Percentiles rank a stretch among this genome's conserved stretches.
Evolutionary conservation across 2,797 vertebrate species (phyloP).

Genomic region (Notoglanidium macrostoma): DNA sequence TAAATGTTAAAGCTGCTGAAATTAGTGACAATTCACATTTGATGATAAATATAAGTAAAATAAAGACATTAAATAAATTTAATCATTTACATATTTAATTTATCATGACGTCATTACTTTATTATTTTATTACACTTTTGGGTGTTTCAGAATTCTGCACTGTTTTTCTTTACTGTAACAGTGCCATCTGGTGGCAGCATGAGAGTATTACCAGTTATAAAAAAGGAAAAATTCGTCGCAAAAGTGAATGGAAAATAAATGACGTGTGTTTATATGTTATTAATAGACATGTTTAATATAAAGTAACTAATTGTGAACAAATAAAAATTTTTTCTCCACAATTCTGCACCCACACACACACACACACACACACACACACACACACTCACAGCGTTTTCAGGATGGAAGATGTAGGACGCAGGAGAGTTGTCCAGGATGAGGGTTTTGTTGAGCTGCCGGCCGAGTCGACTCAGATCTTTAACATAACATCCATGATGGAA

Average conservation of each 20-base stretch:
- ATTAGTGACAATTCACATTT: not conserved
- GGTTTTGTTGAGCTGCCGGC: conserved; percentile 86
- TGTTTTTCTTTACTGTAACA: not conserved
- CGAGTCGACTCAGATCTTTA: conserved; percentile 88
- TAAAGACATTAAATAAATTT: not conserved
- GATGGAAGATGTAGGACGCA: conserved; percentile 92
- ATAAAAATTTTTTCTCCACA: not conserved
- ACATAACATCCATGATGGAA: conserved; percentile 94
- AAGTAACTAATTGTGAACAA: not conserved
- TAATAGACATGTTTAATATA: not conserved
- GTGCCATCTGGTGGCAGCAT: not conserved
- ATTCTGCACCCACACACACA: not conserved
- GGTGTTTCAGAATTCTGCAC: not conserved
- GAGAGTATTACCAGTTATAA: not conserved
- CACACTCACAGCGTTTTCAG: conserved; percentile 86
- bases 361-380: not conserved
- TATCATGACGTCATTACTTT: not conserved
- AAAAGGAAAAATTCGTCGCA: not conserved
- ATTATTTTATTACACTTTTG: not conserved
- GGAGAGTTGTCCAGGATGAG: conserved; percentile 92
- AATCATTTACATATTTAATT: not conserved
- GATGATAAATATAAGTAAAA: not conserved
- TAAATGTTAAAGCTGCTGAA: not conserved
- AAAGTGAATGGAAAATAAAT: not conserved
- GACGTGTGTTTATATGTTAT: no score